Evolutionary conservation across 1,140 invertebrate genomes (phyloP).

Genomic region (Sarcophaga bullata): DNA sequence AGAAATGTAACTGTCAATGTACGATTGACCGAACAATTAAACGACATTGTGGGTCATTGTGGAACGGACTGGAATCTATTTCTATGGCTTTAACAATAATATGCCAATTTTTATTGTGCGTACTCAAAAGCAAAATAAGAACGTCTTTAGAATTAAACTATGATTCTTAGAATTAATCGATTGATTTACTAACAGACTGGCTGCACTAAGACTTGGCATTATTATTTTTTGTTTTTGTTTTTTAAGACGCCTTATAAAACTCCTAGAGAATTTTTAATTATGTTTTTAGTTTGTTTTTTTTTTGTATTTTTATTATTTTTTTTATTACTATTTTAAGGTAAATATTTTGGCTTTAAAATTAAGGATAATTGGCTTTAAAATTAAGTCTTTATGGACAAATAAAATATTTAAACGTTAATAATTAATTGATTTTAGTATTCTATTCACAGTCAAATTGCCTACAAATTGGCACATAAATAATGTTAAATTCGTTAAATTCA

Average conservation of each 20-base stretch:
- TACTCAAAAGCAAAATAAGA: background rate
- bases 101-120: too few species aligned
- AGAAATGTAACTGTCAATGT: constrained; percentile 14
- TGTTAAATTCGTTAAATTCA: background rate
- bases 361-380: too few species aligned
- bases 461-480: background rate
- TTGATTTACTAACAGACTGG: background rate
- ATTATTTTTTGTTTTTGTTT: too few species aligned
- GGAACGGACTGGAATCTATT: background rate
- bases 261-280: constrained; percentile 10
- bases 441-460: background rate
- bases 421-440: background rate
- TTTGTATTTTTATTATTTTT: background rate
- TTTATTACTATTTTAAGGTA: background rate
- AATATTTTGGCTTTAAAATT: background rate
- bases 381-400: too few species aligned
- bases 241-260: background rate
- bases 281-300: background rate
- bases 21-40: background rate
- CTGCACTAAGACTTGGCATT: background rate
- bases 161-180: background rate
- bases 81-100: too few species aligned
- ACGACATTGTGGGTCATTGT: constrained; percentile 7
- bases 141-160: background rate
- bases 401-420: too few species aligned